These are phyloP conservation scores for Leuciscus idus DNA, from an alignment of 2,113 vertebrate species.

Conservation along the genomic window DNA sequence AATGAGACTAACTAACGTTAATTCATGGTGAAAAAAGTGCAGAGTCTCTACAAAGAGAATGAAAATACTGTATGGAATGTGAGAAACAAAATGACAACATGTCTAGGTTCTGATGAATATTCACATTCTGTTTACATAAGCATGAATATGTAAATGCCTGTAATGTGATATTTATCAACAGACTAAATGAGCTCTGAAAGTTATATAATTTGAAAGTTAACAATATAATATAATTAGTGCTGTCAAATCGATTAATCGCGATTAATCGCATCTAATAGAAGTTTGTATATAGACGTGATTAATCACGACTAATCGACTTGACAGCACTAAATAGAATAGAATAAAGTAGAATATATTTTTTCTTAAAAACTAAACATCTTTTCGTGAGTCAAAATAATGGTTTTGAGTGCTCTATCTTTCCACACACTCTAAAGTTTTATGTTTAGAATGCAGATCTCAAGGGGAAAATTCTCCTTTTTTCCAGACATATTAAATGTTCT, in stretches of 20 bases:
- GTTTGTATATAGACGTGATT: no score
- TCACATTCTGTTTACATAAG: background rate
- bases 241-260: no score
- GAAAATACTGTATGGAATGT: background rate
- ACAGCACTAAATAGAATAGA: background rate
- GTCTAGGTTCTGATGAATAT: background rate
- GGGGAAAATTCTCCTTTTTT: constrained; percentile 7
- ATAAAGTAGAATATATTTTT: background rate
- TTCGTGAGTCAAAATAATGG: background rate
- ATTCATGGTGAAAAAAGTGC: background rate
- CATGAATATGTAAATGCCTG: background rate
- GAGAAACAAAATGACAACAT: background rate
- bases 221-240: no score
- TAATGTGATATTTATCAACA: background rate
- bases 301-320: no score
- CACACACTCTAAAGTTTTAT: background rate
- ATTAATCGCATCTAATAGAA: no score
- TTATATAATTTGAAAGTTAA: no score
- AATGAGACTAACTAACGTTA: background rate
- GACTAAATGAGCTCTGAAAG: background rate
- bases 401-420: constrained; percentile 10
- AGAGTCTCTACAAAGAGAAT: background rate
- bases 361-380: background rate
- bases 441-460: constrained; percentile 6
- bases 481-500: constrained; percentile 17